Conservation (phyloP, 2,888 invertebrate species). For the Ennomos erosarius region DNA sequence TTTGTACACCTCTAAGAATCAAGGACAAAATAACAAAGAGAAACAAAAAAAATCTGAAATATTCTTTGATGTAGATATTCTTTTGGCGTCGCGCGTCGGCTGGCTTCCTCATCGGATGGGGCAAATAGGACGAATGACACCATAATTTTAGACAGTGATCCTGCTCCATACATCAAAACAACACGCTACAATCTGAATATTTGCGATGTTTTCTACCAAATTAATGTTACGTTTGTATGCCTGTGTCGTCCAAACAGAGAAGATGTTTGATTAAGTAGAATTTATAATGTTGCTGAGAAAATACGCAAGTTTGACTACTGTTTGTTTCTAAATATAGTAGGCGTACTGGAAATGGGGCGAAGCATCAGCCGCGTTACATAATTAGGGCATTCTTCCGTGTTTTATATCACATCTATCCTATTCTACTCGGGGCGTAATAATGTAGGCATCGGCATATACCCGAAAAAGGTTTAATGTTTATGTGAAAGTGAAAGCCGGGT, state of each 20-base stretch:
- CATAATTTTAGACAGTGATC: conserved; percentile 9
- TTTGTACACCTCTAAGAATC: conserved; percentile 33
- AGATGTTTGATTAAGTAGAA: too few relatives aligned
- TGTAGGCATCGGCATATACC: background rate
- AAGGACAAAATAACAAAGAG: conserved; percentile 36
- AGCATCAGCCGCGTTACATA: conserved; percentile 35
- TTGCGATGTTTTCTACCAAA: too few relatives aligned
- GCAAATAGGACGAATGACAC: conserved; percentile 21
- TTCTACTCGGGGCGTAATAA: conserved; percentile 7
- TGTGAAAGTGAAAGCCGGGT: conserved; percentile 5
- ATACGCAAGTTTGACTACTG: too few relatives aligned
- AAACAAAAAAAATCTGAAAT: conserved; percentile 29
- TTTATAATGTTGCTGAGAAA: too few relatives aligned
- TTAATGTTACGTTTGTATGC: too few relatives aligned
- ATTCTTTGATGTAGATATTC: conserved; percentile 41
- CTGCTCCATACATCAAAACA: background rate
- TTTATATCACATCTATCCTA: conserved; percentile 33
- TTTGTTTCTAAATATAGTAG: background rate
- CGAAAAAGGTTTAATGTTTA: background rate
- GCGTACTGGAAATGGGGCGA: conserved; percentile 7
- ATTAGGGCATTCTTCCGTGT: conserved; percentile 37
- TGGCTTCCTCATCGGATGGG: conserved; percentile 27
- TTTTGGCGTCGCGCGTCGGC: conserved; percentile 33
- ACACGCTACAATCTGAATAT: background rate
- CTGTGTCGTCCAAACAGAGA: too few relatives aligned